Conservation (phyloP, 2,888 invertebrate species). For the Microctonus aethiopoides region DNA sequence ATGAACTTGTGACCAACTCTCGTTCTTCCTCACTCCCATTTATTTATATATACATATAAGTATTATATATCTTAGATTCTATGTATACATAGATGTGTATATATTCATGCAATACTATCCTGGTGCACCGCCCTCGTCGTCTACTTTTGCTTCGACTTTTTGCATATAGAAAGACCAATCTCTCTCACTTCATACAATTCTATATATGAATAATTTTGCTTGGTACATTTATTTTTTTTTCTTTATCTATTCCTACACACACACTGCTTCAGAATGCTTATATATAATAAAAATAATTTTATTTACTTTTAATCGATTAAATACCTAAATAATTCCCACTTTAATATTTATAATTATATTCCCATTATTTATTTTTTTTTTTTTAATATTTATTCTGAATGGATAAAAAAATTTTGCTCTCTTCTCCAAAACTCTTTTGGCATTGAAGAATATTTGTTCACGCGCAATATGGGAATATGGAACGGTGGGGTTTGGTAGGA, state of each 20-base stretch:
- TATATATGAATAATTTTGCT: slow-evolving; percentile 36
- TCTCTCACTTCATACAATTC: slow-evolving; percentile 46
- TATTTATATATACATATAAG: too few species aligned
- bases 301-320: too few species aligned
- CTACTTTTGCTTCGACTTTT: background rate
- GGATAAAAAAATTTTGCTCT: slow-evolving; percentile 25
- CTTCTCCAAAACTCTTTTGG: background rate
- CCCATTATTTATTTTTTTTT: too few species aligned
- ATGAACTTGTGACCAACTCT: slow-evolving; percentile 61
- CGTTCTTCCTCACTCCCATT: slow-evolving; percentile 37
- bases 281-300: too few species aligned
- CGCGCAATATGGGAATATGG: background rate
- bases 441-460: slow-evolving; percentile 5
- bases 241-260: too few species aligned
- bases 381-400: background rate
- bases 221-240: too few species aligned
- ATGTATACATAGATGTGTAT: background rate
- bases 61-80: too few species aligned
- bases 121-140: background rate
- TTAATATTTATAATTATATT: too few species aligned
- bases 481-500: slow-evolving; percentile 28
- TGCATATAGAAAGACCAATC: slow-evolving; percentile 37
- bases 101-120: background rate
- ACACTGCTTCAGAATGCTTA: too few species aligned
- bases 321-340: too few species aligned